A percentile compares a stretch with the other conserved stretches of the same genome.
Conservation (phyloP, 2,888 invertebrate genomes). For the Fragum sueziense region DNA sequence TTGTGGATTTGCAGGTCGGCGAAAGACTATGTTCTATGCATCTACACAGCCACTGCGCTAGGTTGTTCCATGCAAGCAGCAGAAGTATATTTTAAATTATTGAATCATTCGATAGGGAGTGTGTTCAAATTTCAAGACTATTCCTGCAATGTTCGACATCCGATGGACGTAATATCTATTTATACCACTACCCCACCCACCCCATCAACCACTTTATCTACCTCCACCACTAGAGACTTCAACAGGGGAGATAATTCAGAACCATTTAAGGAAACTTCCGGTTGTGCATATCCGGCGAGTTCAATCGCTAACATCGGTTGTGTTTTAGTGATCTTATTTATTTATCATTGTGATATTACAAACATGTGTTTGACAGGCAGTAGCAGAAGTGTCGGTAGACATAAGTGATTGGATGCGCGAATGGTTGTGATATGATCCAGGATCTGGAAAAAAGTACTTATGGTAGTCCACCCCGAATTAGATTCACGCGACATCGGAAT, state of each 20-base stretch:
- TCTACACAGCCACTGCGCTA: constrained; percentile 71
- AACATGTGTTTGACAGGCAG: no score
- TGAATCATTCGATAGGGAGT: constrained; percentile 65
- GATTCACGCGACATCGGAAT: no score
- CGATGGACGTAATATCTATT: constrained; percentile 65
- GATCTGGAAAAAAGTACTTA: no score
- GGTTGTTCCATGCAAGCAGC: constrained; percentile 74
- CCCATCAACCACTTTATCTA: constrained; percentile 18
- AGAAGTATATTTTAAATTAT: constrained; percentile 68
- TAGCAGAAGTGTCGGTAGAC: no score
- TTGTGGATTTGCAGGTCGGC: constrained; percentile 66
- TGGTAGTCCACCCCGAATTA: no score
- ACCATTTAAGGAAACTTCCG: constrained; percentile 8
- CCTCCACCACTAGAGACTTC: not conserved
- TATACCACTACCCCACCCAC: constrained; percentile 64
- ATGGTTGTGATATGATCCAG: no score
- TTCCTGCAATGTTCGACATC: constrained; percentile 60
- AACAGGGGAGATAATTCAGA: constrained; percentile 12
- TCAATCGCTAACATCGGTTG: not conserved
- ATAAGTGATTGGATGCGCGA: no score
- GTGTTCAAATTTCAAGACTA: constrained; percentile 47
- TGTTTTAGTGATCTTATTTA: not conserved
- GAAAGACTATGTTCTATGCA: constrained; percentile 72
- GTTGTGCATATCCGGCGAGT: not conserved
- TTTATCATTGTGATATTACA: not conserved